These are phyloP conservation scores for Indri indri DNA, from an alignment of 2,113 vertebrate genomes.

Conservation along the genomic window DNA sequence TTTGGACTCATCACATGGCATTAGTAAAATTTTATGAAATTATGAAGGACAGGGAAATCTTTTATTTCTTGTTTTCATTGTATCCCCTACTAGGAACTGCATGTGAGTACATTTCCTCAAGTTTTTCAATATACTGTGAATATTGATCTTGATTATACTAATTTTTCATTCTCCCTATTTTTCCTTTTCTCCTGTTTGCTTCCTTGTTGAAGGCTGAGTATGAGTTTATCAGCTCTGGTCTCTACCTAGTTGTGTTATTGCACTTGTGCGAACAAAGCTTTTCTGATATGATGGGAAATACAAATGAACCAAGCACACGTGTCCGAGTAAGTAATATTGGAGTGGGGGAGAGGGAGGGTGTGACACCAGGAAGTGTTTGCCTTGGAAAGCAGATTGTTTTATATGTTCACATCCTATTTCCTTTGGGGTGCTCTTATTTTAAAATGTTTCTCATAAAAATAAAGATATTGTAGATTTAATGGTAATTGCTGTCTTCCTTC, in stretches of 20 bases:
- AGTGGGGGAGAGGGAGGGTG: neutral
- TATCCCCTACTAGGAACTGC: neutral
- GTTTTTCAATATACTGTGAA: constrained; percentile 31
- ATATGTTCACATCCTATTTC: neutral
- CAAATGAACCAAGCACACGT: constrained; percentile 90
- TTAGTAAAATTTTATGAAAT: constrained; percentile 8
- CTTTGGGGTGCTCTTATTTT: constrained; percentile 11
- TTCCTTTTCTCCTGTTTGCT: constrained; percentile 62
- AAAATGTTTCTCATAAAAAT: constrained; percentile 50
- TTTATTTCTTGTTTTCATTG: neutral
- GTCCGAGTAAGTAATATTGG: constrained; percentile 90
- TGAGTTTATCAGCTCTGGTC: constrained; percentile 98
- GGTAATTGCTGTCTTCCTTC: constrained; percentile 55
- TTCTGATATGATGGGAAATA: constrained; percentile 95
- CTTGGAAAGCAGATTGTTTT: constrained; percentile 23
- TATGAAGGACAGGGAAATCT: neutral
- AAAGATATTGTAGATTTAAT: constrained; percentile 30
- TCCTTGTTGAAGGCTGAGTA: constrained; percentile 91
- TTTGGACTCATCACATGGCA: neutral
- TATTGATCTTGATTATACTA: neutral
- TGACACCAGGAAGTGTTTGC: neutral
- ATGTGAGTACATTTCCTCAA: constrained; percentile 46
- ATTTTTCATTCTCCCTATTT: constrained; percentile 66
- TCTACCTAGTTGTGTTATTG: constrained; percentile 97
- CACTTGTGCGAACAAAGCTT: constrained; percentile 98